Conservation (phyloP, 1,140 invertebrate genomes). For the Polypedilum pembai region DNA sequence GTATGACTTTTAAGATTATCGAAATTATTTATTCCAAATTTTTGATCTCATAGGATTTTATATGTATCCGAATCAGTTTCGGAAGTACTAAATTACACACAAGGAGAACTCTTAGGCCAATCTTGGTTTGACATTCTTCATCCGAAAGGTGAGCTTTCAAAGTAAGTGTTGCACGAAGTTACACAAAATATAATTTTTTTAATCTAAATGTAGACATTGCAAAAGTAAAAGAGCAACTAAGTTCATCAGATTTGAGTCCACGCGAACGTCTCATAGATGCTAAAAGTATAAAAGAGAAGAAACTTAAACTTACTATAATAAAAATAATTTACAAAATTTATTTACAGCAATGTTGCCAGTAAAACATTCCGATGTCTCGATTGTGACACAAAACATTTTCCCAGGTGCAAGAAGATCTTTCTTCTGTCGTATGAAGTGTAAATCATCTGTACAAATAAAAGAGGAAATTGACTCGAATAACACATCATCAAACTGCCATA, state of each 20-base stretch:
- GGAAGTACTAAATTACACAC: constrained; percentile 73
- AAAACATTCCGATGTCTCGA: constrained; percentile 68
- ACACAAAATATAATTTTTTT: background rate
- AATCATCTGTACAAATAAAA: constrained; percentile 56
- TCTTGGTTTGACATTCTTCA: constrained; percentile 93
- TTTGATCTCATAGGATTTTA: constrained; percentile 49
- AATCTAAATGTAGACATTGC: constrained; percentile 46
- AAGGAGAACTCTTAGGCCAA: constrained; percentile 83
- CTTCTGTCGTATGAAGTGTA: constrained; percentile 88
- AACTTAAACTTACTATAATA: constrained; percentile 21
- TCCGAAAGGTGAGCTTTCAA: constrained; percentile 66
- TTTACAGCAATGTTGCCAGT: constrained; percentile 79
- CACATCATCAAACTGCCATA: constrained; percentile 52
- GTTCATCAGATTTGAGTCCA: constrained; percentile 80
- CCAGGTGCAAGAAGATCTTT: constrained; percentile 85
- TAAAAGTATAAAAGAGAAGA: constrained; percentile 62
- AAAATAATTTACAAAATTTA: background rate
- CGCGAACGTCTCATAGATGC: constrained; percentile 84
- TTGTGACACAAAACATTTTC: constrained; percentile 65
- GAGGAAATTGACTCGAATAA: constrained; percentile 65
- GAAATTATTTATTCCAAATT: background rate
- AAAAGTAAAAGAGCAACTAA: constrained; percentile 92
- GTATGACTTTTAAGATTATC: background rate
- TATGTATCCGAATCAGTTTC: constrained; percentile 88
- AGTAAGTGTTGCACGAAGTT: background rate